These are phyloP conservation scores for Papilio polyxenes DNA, from an alignment of 1,140 invertebrate species.

Conservation along the genomic window DNA sequence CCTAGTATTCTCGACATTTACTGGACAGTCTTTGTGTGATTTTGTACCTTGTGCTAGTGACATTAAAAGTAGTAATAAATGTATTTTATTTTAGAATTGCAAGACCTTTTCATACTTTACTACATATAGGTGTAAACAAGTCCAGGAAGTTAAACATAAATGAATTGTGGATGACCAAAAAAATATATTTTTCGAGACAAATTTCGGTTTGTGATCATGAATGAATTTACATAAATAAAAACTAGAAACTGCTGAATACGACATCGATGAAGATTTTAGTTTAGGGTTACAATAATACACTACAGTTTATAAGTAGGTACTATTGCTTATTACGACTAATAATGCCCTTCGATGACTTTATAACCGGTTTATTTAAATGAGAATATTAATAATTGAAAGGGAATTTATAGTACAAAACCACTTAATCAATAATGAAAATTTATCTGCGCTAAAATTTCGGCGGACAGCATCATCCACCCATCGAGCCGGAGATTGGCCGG, in stretches of 20 bases:
- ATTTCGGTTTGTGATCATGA: background rate
- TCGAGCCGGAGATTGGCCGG: conserved; percentile 8
- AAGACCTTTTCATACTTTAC: background rate
- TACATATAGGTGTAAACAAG: background rate
- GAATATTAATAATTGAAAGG: background rate
- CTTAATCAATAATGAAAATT: background rate
- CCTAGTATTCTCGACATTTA: too few species aligned
- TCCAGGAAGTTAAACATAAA: background rate
- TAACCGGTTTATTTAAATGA: background rate
- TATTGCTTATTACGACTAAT: background rate
- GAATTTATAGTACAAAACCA: conserved; percentile 1
- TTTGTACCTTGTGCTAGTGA: too few species aligned
- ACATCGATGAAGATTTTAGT: background rate
- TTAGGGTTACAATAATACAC: too few species aligned
- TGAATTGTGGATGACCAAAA: background rate
- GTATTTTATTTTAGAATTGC: background rate
- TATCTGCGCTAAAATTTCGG: background rate
- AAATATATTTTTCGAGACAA: background rate
- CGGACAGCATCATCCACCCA: background rate
- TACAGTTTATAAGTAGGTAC: too few species aligned
- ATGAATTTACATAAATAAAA: background rate
- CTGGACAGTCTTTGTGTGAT: too few species aligned
- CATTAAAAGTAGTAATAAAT: too few species aligned
- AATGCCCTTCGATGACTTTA: background rate
- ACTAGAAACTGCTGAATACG: background rate